phyloP scores from a whole-genome alignment of 2,113 vertebrate genomes.

The Sarotherodon lohbergeri region DNA sequence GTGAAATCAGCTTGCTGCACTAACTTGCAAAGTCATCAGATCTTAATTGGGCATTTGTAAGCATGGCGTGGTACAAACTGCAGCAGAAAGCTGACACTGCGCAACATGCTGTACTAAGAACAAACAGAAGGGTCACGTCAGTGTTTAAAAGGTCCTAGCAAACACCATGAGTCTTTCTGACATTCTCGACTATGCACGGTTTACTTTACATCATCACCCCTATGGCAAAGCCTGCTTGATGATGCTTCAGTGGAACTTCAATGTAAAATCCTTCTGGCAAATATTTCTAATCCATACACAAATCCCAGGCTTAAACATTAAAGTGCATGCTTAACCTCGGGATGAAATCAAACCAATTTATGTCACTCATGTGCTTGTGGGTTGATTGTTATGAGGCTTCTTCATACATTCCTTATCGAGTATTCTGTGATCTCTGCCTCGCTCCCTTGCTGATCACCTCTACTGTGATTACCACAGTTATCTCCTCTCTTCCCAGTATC shows the following conservation, averaged over 20 bases:
- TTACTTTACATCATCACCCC: conserved; percentile 14
- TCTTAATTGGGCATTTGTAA: conserved; percentile 5
- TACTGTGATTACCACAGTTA: neutral
- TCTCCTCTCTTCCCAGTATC: neutral
- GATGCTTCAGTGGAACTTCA: conserved; percentile 31
- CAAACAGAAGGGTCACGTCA: neutral
- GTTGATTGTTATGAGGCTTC: neutral
- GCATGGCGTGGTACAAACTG: conserved; percentile 11
- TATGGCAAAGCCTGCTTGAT: conserved; percentile 39
- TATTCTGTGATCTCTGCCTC: neutral
- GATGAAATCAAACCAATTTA: conserved; percentile 15
- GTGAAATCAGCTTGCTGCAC: conserved; percentile 22
- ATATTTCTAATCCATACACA: conserved; percentile 56
- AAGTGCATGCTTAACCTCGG: conserved; percentile 43
- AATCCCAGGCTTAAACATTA: conserved; percentile 54
- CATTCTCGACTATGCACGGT: neutral
- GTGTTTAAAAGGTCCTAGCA: conserved; percentile 7
- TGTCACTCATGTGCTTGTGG: conserved; percentile 2
- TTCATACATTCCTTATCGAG: neutral
- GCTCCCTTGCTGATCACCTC: neutral
- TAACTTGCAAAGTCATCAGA: conserved; percentile 31
- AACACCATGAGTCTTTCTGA: neutral
- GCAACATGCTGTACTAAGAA: neutral
- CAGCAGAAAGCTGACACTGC: neutral
- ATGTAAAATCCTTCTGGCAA: conserved; percentile 47